These are phyloP conservation scores for Colossoma macropomum DNA, from an alignment of 2,113 vertebrate species.

Conservation along the genomic window DNA sequence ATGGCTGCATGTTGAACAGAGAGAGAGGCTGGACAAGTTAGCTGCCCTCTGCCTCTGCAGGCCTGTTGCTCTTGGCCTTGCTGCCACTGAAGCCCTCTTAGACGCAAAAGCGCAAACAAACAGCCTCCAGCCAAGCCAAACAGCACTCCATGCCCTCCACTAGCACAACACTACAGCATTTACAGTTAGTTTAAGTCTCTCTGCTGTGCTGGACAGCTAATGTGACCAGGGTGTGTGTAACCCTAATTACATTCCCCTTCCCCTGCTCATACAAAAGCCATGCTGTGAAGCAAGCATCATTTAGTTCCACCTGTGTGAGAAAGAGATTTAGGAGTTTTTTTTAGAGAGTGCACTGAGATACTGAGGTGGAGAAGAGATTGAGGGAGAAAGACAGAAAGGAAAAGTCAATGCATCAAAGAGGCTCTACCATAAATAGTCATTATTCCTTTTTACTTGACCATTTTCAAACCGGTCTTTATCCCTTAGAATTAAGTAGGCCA, in stretches of 20 bases:
- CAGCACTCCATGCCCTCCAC: conserved; percentile 27
- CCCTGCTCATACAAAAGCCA: background rate
- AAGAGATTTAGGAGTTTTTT: conserved; percentile 26
- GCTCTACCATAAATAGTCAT: background rate
- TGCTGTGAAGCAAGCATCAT: background rate
- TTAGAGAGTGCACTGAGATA: conserved; percentile 4
- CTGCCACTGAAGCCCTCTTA: conserved; percentile 41
- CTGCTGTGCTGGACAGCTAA: conserved; percentile 25
- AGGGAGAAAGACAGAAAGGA: conserved; percentile 45
- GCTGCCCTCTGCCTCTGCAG: conserved; percentile 20
- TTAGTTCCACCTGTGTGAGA: conserved; percentile 10
- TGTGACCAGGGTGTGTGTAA: conserved; percentile 40
- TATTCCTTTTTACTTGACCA: too few species aligned
- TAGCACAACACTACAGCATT: conserved; percentile 17
- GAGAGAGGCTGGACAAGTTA: conserved; percentile 17
- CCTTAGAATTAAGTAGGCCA: too few species aligned
- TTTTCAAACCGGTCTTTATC: too few species aligned
- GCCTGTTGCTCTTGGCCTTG: conserved; percentile 59
- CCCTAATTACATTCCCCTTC: conserved; percentile 47
- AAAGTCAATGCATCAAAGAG: conserved; percentile 49
- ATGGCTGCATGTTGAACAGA: conserved; percentile 4
- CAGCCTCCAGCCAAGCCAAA: conserved; percentile 45
- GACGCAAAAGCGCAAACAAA: conserved; percentile 58
- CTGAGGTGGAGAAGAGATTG: background rate
- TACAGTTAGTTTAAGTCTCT: conserved; percentile 11